Evolutionary conservation across 2,797 vertebrate species (phyloP).

Genomic region (Fundulus diaphanus): DNA sequence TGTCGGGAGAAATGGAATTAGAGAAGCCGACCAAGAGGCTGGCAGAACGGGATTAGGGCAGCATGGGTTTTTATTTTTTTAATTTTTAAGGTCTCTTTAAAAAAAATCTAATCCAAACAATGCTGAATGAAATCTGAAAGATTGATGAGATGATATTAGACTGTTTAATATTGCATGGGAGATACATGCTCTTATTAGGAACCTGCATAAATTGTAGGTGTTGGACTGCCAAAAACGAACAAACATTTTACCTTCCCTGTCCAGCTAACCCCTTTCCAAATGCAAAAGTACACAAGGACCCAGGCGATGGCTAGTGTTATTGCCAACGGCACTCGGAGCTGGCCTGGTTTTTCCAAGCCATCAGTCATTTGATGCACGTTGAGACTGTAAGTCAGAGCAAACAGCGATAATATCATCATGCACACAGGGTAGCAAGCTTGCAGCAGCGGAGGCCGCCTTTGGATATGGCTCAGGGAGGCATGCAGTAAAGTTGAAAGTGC

Average conservation of each 20-base stretch:
- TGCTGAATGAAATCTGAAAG: constrained; percentile 60
- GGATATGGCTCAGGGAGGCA: constrained; percentile 44
- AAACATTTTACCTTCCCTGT: constrained; percentile 93
- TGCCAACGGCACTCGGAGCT: constrained; percentile 92
- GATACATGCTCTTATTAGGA: constrained; percentile 35
- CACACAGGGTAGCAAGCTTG: constrained; percentile 44
- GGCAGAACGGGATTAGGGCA: constrained; percentile 56
- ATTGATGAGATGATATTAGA: constrained; percentile 71
- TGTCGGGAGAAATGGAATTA: constrained; percentile 71
- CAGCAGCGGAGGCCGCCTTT: constrained; percentile 51
- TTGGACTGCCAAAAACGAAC: constrained; percentile 34
- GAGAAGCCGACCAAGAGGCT: constrained; percentile 51
- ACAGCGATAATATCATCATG: constrained; percentile 61
- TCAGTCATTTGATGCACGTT: constrained; percentile 98
- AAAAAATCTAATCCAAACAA: constrained; percentile 58
- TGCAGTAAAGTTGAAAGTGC: constrained; percentile 50
- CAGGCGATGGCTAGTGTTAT: constrained; percentile 97
- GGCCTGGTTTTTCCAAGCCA: constrained; percentile 95
- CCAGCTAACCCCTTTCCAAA: constrained; percentile 99
- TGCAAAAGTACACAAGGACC: constrained; percentile 99
- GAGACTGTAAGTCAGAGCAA: constrained; percentile 82
- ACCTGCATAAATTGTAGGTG: constrained; percentile 15
- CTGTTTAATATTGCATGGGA: constrained; percentile 66
- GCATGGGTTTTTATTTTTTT: constrained; percentile 32
- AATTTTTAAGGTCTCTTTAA: constrained; percentile 50